phyloP scores from a whole-genome alignment of 2,888 invertebrate genomes.

The Zygogramma bicolorata region DNA sequence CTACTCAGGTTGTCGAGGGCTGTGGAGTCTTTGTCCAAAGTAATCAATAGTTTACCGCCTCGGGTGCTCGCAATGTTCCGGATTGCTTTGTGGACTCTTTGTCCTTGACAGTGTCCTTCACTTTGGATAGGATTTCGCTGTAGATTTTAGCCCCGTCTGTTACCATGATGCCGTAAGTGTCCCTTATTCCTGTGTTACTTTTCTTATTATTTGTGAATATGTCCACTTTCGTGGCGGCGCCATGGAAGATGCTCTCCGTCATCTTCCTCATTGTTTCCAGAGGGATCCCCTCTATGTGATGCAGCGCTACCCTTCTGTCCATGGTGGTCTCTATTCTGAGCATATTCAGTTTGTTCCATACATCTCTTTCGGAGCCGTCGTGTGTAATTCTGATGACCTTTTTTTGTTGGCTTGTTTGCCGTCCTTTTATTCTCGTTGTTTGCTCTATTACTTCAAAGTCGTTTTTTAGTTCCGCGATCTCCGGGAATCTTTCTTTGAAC shows the following conservation, averaged over 20 bases:
- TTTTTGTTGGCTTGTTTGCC: not conserved
- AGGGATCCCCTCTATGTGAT: too few relatives aligned
- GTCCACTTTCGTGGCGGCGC: too few relatives aligned
- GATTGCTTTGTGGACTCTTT: not conserved
- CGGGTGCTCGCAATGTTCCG: not conserved
- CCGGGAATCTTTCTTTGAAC: conserved; percentile 28
- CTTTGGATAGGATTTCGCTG: too few relatives aligned
- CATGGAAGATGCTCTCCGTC: too few relatives aligned
- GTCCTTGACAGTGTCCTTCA: too few relatives aligned
- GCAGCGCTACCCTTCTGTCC: too few relatives aligned
- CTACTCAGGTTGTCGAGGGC: not conserved
- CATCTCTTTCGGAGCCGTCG: too few relatives aligned
- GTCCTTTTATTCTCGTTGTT: not conserved
- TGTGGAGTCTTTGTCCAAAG: not conserved
- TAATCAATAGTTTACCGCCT: not conserved
- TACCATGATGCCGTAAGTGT: not conserved
- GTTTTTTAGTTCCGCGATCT: not conserved
- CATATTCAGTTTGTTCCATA: not conserved
- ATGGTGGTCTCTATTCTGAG: conserved; percentile 1
- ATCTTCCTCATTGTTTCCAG: too few relatives aligned
- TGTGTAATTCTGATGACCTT: conserved; percentile 2
- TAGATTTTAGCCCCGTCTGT: not conserved
- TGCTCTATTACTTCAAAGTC: conserved; percentile 26
- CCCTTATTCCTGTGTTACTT: not conserved
- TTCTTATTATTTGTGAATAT: too few relatives aligned